Percentiles rank a stretch among this genome's conserved stretches.
Conservation (phyloP, 2,888 invertebrate species). For the Lampropteryx suffumata region DNA sequence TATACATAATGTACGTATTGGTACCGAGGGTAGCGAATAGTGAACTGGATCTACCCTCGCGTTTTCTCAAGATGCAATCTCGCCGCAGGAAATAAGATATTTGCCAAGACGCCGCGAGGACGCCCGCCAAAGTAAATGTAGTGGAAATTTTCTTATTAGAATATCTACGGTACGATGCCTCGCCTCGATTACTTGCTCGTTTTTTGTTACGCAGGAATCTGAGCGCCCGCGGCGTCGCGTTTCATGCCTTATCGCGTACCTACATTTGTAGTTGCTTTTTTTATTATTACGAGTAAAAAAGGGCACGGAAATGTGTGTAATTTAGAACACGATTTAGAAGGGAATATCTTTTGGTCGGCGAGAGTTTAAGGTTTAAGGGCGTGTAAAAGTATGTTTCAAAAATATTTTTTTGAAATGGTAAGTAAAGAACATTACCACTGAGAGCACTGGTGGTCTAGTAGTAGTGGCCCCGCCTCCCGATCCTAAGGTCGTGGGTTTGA, state of each 20-base stretch:
- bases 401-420: too few relatives aligned
- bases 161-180: conserved; percentile 82
- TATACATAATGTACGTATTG: conserved; percentile 26
- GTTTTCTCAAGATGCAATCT: conserved; percentile 84
- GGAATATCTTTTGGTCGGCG: neutral
- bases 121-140: conserved; percentile 82
- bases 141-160: conserved; percentile 84
- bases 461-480: too few relatives aligned
- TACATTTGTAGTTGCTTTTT: conserved; percentile 35
- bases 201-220: conserved; percentile 76
- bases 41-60: conserved; percentile 77
- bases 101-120: conserved; percentile 83
- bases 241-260: conserved; percentile 61
- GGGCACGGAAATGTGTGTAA: neutral
- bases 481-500: too few relatives aligned
- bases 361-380: too few relatives aligned
- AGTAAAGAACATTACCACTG: too few relatives aligned
- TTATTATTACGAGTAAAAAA: conserved; percentile 8
- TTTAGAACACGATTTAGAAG: neutral
- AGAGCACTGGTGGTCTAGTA: too few relatives aligned
- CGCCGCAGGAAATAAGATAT: conserved; percentile 84
- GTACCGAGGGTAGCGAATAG: conserved; percentile 65
- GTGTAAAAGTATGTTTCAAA: too few relatives aligned
- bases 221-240: conserved; percentile 47
- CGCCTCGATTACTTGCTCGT: conserved; percentile 66